Evolutionary conservation across 2,888 invertebrate genomes (phyloP).

Genomic region (Aleiodes leptofemur): DNA sequence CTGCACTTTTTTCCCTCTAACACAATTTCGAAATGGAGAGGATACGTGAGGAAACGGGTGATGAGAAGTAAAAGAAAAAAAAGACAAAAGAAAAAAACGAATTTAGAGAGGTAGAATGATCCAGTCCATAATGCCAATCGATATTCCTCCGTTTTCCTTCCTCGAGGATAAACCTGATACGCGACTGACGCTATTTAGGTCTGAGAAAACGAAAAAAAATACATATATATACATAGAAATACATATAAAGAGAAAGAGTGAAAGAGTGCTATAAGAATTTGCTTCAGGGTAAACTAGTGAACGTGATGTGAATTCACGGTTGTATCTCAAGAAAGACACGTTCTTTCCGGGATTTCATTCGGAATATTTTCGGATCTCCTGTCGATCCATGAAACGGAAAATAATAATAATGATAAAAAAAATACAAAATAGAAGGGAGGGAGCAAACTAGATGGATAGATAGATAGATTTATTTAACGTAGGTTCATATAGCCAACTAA

Average conservation of each 20-base stretch:
- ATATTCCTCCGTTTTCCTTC: conserved; percentile 50
- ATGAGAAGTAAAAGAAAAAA: neutral
- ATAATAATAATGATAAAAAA: neutral
- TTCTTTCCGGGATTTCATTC: conserved; percentile 34
- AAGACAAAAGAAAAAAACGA: neutral
- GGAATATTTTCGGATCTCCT: conserved; percentile 31
- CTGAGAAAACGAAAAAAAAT: too few relatives aligned
- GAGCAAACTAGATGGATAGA: too few relatives aligned
- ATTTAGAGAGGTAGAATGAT: conserved; percentile 29
- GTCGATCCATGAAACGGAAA: conserved; percentile 25
- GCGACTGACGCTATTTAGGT: conserved; percentile 24
- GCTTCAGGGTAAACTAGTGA: conserved; percentile 28
- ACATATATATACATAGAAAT: too few relatives aligned
- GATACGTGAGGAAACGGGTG: neutral
- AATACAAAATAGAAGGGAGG: neutral
- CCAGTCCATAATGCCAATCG: conserved; percentile 49
- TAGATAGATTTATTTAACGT: too few relatives aligned
- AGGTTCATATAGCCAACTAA: too few relatives aligned
- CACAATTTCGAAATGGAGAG: neutral
- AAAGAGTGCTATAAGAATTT: conserved; percentile 36
- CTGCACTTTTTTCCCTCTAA: conserved; percentile 28
- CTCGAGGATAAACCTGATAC: conserved; percentile 13
- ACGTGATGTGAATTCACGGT: conserved; percentile 40
- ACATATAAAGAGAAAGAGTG: too few relatives aligned
- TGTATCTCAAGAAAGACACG: conserved; percentile 8